phyloP scores from a whole-genome alignment of 2,113 vertebrate species.

The Amphilophus citrinellus region DNA sequence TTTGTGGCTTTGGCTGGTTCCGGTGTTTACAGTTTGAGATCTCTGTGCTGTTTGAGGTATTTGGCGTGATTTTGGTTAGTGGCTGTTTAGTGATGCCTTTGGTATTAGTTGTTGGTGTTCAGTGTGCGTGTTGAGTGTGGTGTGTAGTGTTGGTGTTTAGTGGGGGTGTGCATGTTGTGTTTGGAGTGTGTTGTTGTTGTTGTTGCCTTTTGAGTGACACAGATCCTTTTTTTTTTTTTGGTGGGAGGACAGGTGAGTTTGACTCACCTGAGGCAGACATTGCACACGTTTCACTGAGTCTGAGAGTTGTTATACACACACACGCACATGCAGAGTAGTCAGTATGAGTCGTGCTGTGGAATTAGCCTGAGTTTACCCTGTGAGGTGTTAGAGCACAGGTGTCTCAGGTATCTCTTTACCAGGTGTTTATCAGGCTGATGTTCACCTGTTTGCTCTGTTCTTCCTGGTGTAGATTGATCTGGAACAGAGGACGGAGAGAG shows the following conservation, averaged over 20 bases:
- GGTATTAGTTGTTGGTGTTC: no score
- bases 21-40: no score
- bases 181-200: background rate
- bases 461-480: constrained; percentile 16
- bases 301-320: background rate
- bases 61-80: no score
- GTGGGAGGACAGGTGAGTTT: background rate
- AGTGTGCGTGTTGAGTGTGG: no score
- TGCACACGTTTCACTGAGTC: background rate
- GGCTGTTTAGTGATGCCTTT: no score
- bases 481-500: background rate
- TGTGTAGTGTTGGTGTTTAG: background rate
- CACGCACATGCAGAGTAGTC: background rate
- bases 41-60: no score
- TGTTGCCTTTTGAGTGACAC: background rate
- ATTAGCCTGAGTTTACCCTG: no score
- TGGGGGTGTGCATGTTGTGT: no score
- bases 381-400: background rate
- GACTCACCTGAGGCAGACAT: background rate
- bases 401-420: background rate
- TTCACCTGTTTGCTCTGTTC: background rate
- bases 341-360: background rate
- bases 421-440: background rate
- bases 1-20: no score
- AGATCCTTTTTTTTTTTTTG: background rate